Conservation (phyloP, 2,113 vertebrate genomes). For the Seriola rivoliana region DNA sequence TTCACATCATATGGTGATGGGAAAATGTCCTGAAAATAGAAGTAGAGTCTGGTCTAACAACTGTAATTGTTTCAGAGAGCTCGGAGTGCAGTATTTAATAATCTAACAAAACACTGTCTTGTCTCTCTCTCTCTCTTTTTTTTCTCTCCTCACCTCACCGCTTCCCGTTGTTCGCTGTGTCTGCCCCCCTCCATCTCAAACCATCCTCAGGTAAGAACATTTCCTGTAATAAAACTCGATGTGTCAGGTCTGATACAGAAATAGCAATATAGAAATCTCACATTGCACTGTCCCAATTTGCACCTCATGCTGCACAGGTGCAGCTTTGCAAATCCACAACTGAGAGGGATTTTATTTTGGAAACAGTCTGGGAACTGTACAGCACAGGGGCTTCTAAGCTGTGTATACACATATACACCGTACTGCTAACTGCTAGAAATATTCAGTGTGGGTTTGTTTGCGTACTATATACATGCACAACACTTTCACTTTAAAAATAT, state of each 20-base stretch:
- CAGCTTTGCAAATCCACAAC: slow-evolving; percentile 22
- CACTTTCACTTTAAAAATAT: neutral
- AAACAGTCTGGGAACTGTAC: neutral
- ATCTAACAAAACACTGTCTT: slow-evolving; percentile 69
- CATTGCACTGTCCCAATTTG: slow-evolving; percentile 26
- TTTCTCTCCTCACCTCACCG: slow-evolving; percentile 1
- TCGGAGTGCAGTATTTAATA: slow-evolving; percentile 42
- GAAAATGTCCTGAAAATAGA: slow-evolving; percentile 32
- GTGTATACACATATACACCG: neutral
- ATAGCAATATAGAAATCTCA: slow-evolving; percentile 24
- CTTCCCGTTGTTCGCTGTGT: slow-evolving; percentile 3
- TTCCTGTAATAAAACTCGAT: slow-evolving; percentile 22
- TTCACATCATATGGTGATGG: neutral
- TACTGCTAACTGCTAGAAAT: neutral
- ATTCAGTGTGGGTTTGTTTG: neutral
- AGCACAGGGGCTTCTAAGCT: neutral
- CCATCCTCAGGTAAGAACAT: slow-evolving; percentile 75
- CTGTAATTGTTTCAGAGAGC: slow-evolving; percentile 33
- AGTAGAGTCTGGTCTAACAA: neutral
- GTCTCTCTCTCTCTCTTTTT: slow-evolving; percentile 30
- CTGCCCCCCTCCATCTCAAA: slow-evolving; percentile 37
- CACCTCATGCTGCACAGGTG: slow-evolving; percentile 1
- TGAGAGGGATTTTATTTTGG: slow-evolving; percentile 15
- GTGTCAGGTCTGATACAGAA: slow-evolving; percentile 37
- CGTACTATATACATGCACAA: neutral